A percentile compares a stretch with the other conserved stretches of the same genome.
These are phyloP conservation scores for Chymomyza amoena DNA, from an alignment of 2,888 invertebrate genomes.

Conservation along the genomic window DNA sequence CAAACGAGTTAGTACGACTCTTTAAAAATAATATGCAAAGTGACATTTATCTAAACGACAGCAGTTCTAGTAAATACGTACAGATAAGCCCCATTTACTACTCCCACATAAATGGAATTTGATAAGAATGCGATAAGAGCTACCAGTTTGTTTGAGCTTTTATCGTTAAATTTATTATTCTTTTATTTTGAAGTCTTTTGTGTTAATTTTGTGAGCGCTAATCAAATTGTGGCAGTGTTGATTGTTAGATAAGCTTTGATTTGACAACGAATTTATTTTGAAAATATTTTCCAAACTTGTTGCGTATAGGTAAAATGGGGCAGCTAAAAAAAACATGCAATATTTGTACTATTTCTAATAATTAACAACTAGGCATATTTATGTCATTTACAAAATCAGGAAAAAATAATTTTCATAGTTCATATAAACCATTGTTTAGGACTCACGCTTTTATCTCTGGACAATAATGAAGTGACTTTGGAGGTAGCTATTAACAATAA, in stretches of 20 bases:
- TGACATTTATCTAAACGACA: not conserved
- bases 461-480: too few relatives aligned
- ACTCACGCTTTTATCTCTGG: too few relatives aligned
- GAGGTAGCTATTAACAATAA: too few relatives aligned
- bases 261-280: not conserved
- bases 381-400: too few relatives aligned
- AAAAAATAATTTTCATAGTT: too few relatives aligned
- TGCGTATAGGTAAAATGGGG: too few relatives aligned
- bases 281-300: not conserved
- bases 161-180: not conserved
- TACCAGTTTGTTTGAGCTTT: not conserved
- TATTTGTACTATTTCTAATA: too few relatives aligned
- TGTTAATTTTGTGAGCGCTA: not conserved
- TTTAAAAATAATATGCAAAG: not conserved
- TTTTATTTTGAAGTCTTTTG: not conserved
- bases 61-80: not conserved
- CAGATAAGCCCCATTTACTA: not conserved
- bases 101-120: not conserved
- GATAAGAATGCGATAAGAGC: not conserved
- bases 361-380: too few relatives aligned
- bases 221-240: not conserved
- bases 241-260: not conserved
- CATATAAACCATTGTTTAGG: too few relatives aligned
- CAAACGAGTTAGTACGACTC: not conserved
- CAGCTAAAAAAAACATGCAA: too few relatives aligned